These are phyloP conservation scores for Diorhabda carinulata DNA, from an alignment of 1,140 invertebrate genomes.

Conservation along the genomic window DNA sequence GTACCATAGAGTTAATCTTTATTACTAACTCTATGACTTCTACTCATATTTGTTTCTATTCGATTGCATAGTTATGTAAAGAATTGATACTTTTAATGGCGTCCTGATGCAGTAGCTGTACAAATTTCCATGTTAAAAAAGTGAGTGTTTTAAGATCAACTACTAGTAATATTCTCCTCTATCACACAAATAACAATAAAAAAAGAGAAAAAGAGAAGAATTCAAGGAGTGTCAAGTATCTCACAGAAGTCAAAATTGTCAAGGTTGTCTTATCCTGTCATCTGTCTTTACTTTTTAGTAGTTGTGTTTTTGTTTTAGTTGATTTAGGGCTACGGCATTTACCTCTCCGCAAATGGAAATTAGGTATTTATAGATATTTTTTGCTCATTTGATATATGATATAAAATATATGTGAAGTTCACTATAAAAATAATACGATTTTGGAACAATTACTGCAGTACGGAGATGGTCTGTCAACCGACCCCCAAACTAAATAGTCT, in stretches of 20 bases:
- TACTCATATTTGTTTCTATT: no score
- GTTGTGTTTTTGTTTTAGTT: conserved; percentile 2
- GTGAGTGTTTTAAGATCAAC: no score
- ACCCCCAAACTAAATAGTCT: not conserved
- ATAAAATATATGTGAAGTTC: not conserved
- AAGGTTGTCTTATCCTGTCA: not conserved
- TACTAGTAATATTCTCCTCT: not conserved
- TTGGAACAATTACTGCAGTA: not conserved
- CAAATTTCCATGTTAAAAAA: no score
- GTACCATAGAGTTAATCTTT: no score
- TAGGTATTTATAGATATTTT: not conserved
- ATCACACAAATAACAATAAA: not conserved
- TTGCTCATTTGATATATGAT: not conserved
- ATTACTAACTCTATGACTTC: no score
- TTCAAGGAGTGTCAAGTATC: not conserved
- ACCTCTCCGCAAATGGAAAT: not conserved
- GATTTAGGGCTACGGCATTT: conserved; percentile 1
- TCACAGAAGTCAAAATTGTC: not conserved
- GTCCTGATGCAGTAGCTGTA: no score
- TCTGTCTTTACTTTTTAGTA: conserved; percentile 3
- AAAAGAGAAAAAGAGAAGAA: not conserved
- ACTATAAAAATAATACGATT: not conserved
- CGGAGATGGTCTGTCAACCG: not conserved
- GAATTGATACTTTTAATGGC: no score
- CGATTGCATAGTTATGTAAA: no score